phyloP scores from a whole-genome alignment of 2,113 vertebrate species.

The Lasiurus cinereus region DNA sequence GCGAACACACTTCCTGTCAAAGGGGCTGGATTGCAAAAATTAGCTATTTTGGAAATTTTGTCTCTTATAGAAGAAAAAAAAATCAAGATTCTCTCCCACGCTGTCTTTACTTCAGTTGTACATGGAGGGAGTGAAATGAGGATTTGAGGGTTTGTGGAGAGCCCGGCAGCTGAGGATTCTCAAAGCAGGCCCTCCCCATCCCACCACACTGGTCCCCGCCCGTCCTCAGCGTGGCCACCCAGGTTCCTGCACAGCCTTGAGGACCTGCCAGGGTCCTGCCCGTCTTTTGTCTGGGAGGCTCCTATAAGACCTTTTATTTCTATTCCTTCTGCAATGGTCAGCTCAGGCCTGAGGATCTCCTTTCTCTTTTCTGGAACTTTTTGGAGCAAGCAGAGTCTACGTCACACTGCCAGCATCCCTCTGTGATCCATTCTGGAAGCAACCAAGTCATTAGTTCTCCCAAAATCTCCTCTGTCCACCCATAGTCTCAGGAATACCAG shows the following conservation, averaged over 20 bases:
- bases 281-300: neutral
- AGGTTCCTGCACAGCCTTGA: neutral
- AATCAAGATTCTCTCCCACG: neutral
- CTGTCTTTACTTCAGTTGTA: constrained; percentile 6
- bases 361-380: constrained; percentile 23
- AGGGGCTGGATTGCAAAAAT: constrained; percentile 14
- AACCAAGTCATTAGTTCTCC: neutral
- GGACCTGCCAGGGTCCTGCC: neutral
- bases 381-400: neutral
- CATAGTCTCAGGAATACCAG: neutral
- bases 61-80: constrained; percentile 53
- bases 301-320: neutral
- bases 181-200: neutral
- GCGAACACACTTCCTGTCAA: constrained; percentile 3
- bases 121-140: constrained; percentile 10
- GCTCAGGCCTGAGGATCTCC: neutral
- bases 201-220: neutral
- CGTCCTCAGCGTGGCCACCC: neutral
- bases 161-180: neutral
- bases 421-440: neutral
- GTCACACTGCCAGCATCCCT: neutral
- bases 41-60: constrained; percentile 50
- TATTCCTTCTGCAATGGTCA: neutral
- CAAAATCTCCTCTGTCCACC: neutral
- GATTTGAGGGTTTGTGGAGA: neutral